Percentiles rank a stretch among this genome's conserved stretches.
These are phyloP conservation scores for Anarrhichthys ocellatus DNA, from an alignment of 2,113 vertebrate species.

Conservation along the genomic window DNA sequence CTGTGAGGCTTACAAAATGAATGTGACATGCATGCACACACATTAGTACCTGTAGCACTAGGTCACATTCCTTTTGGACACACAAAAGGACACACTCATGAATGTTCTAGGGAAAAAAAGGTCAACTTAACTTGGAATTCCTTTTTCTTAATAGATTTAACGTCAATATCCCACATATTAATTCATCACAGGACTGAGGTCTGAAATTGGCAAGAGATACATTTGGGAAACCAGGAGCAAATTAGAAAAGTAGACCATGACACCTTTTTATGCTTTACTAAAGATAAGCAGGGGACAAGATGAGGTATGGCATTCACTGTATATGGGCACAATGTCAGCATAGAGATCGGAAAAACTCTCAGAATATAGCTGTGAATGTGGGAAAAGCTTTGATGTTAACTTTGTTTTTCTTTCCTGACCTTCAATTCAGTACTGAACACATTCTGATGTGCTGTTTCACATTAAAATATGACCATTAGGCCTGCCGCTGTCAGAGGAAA, in stretches of 20 bases:
- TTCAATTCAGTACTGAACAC: constrained; percentile 19
- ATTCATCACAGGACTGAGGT: not conserved
- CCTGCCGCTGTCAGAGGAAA: constrained; percentile 17
- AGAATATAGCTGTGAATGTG: not conserved
- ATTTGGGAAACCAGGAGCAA: not conserved
- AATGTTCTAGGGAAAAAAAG: not conserved
- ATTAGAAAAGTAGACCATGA: constrained; percentile 8
- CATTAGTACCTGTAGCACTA: constrained; percentile 36
- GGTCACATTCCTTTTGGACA: constrained; percentile 38
- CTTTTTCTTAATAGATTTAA: constrained; percentile 19
- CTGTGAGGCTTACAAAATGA: constrained; percentile 33
- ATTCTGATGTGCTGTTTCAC: not conserved
- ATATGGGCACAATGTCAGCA: constrained; percentile 15
- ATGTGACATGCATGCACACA: constrained; percentile 37
- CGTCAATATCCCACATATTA: constrained; percentile 1
- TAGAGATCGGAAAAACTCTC: not conserved
- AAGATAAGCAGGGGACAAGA: constrained; percentile 36
- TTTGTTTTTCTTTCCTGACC: constrained; percentile 28
- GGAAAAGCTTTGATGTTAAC: not conserved
- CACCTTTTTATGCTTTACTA: constrained; percentile 23
- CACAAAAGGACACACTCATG: not conserved
- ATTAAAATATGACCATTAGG: constrained; percentile 13
- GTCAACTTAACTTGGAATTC: not conserved
- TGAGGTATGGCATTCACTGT: constrained; percentile 22
- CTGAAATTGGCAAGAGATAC: constrained; percentile 16